Conservation (phyloP, 2,797 vertebrate genomes). For the Dicrostonyx torquatus region DNA sequence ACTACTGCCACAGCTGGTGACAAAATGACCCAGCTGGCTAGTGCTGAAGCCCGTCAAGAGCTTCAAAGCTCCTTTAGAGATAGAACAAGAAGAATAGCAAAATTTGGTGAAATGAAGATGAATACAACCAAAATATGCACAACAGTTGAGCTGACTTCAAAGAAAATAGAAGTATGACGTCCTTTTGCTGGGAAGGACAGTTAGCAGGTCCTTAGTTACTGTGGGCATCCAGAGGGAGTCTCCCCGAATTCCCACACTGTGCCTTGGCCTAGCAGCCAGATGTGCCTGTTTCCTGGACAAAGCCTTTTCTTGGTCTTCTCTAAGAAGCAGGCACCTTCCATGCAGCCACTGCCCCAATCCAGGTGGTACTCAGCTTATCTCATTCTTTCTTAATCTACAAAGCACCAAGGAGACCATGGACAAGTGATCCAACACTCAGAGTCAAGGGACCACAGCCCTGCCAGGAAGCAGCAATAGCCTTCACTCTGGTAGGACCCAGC, state of each 20-base stretch:
- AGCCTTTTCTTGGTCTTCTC: neutral
- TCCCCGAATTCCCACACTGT: too few species aligned
- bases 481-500: neutral
- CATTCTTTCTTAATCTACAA: neutral
- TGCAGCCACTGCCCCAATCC: neutral
- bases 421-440: neutral
- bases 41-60: neutral
- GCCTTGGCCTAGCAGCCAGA: neutral
- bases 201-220: neutral
- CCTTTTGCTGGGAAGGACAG: neutral
- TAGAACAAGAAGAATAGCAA: neutral
- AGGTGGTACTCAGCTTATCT: neutral
- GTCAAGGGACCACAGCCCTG: neutral
- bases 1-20: neutral
- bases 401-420: neutral
- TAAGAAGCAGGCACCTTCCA: neutral
- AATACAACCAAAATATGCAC: neutral
- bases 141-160: neutral
- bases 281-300: neutral
- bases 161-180: neutral
- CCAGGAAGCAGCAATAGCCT: neutral
- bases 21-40: neutral
- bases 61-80: neutral
- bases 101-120: neutral
- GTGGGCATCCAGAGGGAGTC: neutral